Evolutionary conservation across 2,888 invertebrate species (phyloP).

Genomic region (Lasioglossum lativentre): DNA sequence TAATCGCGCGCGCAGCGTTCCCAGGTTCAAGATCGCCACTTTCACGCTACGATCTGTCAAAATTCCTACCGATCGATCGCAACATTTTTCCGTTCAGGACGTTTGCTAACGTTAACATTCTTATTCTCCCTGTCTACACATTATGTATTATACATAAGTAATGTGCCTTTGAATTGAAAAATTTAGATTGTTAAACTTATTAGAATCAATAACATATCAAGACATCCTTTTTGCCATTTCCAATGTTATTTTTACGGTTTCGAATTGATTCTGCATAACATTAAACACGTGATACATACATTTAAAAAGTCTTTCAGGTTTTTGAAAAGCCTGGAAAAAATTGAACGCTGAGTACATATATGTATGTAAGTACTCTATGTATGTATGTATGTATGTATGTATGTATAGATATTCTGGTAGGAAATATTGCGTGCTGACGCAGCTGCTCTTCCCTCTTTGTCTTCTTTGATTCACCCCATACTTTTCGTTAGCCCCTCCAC

Average conservation of each 20-base stretch:
- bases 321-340: background rate
- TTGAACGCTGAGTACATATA: background rate
- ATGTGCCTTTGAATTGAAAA: no score
- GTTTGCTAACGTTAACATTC: no score
- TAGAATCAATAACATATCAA: no score
- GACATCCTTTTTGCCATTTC: no score
- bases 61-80: background rate
- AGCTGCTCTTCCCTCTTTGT: conserved; percentile 58
- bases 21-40: conserved; percentile 16
- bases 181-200: no score
- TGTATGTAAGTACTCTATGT: no score
- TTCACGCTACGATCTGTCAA: background rate
- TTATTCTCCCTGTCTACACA: no score
- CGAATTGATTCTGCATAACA: background rate
- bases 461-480: conserved; percentile 42
- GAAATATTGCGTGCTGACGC: conserved; percentile 38
- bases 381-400: no score
- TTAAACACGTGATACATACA: background rate
- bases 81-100: background rate
- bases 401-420: background rate
- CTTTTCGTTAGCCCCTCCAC: background rate
- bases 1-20: conserved; percentile 12
- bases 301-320: background rate
- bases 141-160: no score
- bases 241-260: background rate